Evolutionary conservation across 2,113 vertebrate species (phyloP).

Genomic region (Sturnus vulgaris): DNA sequence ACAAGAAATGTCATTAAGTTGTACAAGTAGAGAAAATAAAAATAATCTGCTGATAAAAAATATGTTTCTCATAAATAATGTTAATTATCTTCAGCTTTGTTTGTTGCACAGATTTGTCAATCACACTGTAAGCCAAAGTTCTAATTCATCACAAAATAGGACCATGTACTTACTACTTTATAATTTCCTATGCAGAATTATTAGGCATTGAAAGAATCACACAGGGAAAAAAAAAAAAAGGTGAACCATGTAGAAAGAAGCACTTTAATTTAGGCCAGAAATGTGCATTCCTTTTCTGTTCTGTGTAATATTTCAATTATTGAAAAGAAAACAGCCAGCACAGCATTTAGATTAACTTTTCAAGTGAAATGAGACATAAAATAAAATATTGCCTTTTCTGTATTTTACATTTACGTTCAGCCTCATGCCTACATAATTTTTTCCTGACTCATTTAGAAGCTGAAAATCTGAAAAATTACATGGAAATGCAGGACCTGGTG

Average conservation of each 20-base stretch:
- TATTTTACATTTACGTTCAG: background rate
- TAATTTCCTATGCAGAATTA: background rate
- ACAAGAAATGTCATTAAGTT: background rate
- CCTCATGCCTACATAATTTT: background rate
- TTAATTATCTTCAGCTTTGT: background rate
- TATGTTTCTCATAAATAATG: background rate
- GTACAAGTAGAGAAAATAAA: background rate
- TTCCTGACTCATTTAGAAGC: background rate
- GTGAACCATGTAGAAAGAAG: background rate
- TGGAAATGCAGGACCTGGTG: background rate
- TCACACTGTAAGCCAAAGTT: background rate
- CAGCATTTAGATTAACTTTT: background rate
- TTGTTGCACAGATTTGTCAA: background rate
- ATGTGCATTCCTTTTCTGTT: background rate
- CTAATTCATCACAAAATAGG: background rate
- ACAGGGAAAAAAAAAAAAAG: background rate
- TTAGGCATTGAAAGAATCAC: background rate
- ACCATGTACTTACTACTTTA: background rate
- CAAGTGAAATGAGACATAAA: conserved; percentile 10
- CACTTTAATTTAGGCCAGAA: background rate
- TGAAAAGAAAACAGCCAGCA: background rate
- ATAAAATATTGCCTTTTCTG: background rate
- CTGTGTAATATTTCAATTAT: background rate
- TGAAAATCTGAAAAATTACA: background rate
- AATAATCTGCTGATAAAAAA: background rate